A percentile compares a stretch with the other conserved stretches of the same genome.
These are phyloP conservation scores for Turritopsis dohrnii DNA, from an alignment of 30 jellyfish, hydroid and myxozoan genomes.

Conservation along the genomic window DNA sequence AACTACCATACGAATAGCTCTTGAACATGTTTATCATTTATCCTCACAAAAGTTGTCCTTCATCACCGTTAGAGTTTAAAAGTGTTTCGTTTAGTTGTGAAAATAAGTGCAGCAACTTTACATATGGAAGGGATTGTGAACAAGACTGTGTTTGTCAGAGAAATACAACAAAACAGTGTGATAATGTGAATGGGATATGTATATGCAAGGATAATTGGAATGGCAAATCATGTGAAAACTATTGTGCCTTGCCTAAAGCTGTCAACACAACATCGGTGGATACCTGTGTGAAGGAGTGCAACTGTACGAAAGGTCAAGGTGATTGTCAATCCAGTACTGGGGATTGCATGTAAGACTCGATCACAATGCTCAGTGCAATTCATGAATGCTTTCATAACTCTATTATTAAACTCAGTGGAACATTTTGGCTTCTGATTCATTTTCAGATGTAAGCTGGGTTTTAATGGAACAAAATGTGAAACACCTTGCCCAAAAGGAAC, in stretches of 20 bases:
- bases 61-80: neutral
- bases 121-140: slow-evolving; percentile 29
- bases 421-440: neutral
- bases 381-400: neutral
- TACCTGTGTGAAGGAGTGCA: slow-evolving; percentile 47
- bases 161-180: slow-evolving; percentile 24
- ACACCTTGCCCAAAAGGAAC: slow-evolving; percentile 39
- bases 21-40: too few species aligned
- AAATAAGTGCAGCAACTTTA: neutral
- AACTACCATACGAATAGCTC: too few species aligned
- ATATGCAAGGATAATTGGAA: slow-evolving; percentile 30
- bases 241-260: neutral
- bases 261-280: slow-evolving; percentile 23
- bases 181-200: slow-evolving; percentile 25
- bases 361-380: too few species aligned
- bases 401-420: too few species aligned
- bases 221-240: slow-evolving; percentile 39
- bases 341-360: slow-evolving; percentile 47
- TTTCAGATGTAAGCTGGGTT: slow-evolving; percentile 62
- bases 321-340: slow-evolving; percentile 50
- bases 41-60: too few species aligned
- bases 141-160: slow-evolving; percentile 15
- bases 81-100: neutral
- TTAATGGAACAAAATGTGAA: slow-evolving; percentile 58
- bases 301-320: slow-evolving; percentile 54